Conservation (phyloP, 2,113 vertebrate genomes). For the Peromyscus polionotus region DNA sequence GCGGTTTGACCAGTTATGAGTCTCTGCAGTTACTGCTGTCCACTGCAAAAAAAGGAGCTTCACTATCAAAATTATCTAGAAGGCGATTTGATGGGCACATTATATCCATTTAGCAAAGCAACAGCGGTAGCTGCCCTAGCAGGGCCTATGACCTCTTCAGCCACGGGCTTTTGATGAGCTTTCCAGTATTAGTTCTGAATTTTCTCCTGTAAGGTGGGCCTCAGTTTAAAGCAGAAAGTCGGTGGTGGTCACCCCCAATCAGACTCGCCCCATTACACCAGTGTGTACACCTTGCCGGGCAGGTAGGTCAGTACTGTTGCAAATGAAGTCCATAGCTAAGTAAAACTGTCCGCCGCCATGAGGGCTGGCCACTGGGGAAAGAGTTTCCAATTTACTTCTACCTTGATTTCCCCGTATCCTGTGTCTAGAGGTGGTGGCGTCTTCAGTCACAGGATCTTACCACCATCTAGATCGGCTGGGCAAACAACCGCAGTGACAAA, state of each 20-base stretch:
- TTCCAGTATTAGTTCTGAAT: not conserved
- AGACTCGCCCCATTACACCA: no score
- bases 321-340: not conserved
- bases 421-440: not conserved
- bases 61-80: not conserved
- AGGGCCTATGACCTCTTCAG: not conserved
- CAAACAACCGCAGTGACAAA: not conserved
- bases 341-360: not conserved
- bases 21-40: not conserved
- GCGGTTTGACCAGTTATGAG: not conserved
- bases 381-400: not conserved
- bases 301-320: not conserved
- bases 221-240: not conserved
- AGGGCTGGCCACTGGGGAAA: not conserved
- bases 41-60: not conserved
- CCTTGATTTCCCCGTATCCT: not conserved
- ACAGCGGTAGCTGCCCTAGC: not conserved
- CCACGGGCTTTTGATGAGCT: not conserved
- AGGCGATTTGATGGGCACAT: not conserved
- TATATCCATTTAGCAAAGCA: not conserved
- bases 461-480: not conserved
- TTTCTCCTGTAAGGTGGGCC: not conserved
- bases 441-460: not conserved
- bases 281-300: not conserved
- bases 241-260: not conserved